Evolutionary conservation across 92 coral and sea anemone species (phyloP).

Genomic region (Pocillopora grandis): DNA sequence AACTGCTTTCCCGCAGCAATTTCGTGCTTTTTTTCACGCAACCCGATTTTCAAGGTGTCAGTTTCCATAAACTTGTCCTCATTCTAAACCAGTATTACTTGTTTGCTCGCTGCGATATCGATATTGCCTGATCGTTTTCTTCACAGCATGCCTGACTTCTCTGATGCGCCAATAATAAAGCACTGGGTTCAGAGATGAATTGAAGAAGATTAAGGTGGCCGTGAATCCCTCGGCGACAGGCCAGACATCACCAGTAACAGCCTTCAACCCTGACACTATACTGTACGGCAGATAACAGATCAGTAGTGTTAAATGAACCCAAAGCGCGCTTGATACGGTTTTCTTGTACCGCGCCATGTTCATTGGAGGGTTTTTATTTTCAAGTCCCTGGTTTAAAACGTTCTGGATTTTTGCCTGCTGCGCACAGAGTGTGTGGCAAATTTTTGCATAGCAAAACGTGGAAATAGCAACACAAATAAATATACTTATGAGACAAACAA

Average conservation of each 20-base stretch:
- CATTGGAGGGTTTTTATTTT: not conserved
- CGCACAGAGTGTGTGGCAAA: not conserved
- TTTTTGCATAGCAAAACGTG: not conserved
- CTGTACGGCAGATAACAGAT: conserved; percentile 2
- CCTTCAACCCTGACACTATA: not conserved
- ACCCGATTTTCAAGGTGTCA: not conserved
- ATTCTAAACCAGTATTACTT: not conserved
- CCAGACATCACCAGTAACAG: not conserved
- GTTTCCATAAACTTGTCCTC: not conserved
- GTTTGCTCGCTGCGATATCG: not conserved
- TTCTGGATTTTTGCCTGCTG: not conserved
- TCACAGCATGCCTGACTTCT: conserved; percentile 33
- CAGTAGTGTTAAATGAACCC: conserved; percentile 3
- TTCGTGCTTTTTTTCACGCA: not conserved
- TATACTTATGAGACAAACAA: not conserved
- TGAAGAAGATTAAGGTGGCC: conserved; percentile 18
- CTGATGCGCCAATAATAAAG: conserved; percentile 34
- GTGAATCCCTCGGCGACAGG: conserved; percentile 8
- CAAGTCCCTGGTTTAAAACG: not conserved
- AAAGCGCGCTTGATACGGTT: conserved; percentile 10
- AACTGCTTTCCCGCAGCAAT: not conserved
- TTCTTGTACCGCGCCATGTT: not conserved
- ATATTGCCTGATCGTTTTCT: not conserved
- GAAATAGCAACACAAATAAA: not conserved
- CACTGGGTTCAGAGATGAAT: conserved; percentile 30